Evolutionary conservation across 1,140 invertebrate genomes (phyloP), one percentile per base, ranked within the genome.

Genomic region (Phenacoccus solenopsis): DNA sequence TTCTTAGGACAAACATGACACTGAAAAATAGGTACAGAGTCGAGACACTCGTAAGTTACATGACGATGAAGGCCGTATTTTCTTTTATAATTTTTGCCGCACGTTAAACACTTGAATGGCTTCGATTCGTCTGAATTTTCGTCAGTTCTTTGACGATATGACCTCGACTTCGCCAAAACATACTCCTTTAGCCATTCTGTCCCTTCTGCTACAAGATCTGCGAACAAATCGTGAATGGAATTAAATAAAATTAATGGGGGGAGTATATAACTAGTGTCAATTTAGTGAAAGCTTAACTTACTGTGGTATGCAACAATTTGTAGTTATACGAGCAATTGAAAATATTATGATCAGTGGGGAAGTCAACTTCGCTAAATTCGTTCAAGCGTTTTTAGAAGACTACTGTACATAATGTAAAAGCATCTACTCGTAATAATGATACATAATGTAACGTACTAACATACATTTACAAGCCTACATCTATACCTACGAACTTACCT

Each of bases 1-100:
- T 81, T 82, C 22, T 74, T 73, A 5, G 70, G 57, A 78, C 88
- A 90, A 77, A 87, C 86, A 7, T 86, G 85, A 79, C 89, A 90
- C 73, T 86, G 85, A 77, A 90, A 90, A 76, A 89, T 86, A 0
- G 87, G 87, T 78, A 20, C 25, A 12, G 21, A 24, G 28, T 69
- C 13, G 35, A 56, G 49, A 35, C 74, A 75, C 20, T 73, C 73
- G 32, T 71, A 74, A 13, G 25, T 38, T n/a, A 67, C 24, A 35
- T 75, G 74, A 32, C 73, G 35, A 1, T 70, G 28, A 5, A 72
- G 49, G 28, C 61, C 21, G 25, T 67, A 2, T 56, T 21, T 32
- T 67, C 69, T 20, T 71, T 70, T 72, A 57, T 74, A 74, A 20
- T 22, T 24, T 28, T 64, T 59, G 35, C 64, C 28, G 69, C 73